A percentile compares a stretch with the other conserved stretches of the same genome.
Conservation (phyloP, 2,113 vertebrate species). For the Ctenodactylus gundi region DNA sequence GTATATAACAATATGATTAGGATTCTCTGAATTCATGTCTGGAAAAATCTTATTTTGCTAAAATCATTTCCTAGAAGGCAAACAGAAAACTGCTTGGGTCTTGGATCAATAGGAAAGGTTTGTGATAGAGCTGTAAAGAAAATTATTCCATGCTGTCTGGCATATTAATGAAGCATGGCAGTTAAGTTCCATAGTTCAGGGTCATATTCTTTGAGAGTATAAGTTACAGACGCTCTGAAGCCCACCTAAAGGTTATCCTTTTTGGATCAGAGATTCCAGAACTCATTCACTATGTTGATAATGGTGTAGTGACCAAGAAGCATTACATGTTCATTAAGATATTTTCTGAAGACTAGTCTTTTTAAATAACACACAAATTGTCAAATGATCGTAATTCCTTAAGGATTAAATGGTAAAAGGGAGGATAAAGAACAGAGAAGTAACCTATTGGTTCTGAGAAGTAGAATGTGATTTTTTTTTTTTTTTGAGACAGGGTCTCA, state of each 20-base stretch:
- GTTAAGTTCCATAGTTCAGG: background rate
- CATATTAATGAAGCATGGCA: background rate
- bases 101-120: background rate
- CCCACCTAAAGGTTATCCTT: background rate
- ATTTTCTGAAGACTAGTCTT: background rate
- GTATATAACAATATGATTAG: background rate
- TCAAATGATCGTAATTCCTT: background rate
- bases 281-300: background rate
- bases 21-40: constrained; percentile 8
- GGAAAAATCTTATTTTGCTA: constrained; percentile 24
- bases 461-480: too few relatives aligned
- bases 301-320: background rate
- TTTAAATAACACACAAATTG: background rate
- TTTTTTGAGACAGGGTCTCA: too few relatives aligned
- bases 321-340: background rate
- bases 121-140: background rate
- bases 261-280: background rate
- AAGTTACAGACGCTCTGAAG: background rate
- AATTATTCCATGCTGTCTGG: background rate
- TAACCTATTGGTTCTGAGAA: background rate
- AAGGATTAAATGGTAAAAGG: background rate
- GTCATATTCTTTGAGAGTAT: background rate
- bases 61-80: background rate
- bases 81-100: background rate
- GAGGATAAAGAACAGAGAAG: background rate